Percentiles rank a stretch among this genome's conserved stretches.
These are phyloP conservation scores for Callionymus lyra DNA, from an alignment of 2,113 vertebrate species.

Conservation along the genomic window DNA sequence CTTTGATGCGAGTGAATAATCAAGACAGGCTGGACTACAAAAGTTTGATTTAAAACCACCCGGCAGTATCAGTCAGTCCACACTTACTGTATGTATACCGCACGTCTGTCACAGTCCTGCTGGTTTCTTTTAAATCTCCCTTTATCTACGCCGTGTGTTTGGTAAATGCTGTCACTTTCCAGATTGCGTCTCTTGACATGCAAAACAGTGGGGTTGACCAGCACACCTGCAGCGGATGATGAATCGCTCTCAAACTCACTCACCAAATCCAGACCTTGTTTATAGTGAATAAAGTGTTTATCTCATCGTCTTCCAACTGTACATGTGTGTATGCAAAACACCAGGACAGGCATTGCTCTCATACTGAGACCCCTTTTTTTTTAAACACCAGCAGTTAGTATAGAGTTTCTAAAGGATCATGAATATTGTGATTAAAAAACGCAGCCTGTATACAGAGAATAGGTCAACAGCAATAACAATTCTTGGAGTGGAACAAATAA, in stretches of 20 bases:
- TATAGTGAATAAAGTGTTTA: constrained; percentile 31
- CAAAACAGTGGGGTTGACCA: constrained; percentile 19
- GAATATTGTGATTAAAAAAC: no score
- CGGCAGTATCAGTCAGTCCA: background rate
- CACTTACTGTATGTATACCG: constrained; percentile 7
- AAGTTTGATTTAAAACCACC: constrained; percentile 8
- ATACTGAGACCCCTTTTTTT: constrained; percentile 14
- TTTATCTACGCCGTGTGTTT: constrained; percentile 36
- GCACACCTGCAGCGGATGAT: constrained; percentile 33
- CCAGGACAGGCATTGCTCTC: constrained; percentile 21
- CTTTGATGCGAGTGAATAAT: constrained; percentile 24
- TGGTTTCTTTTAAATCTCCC: constrained; percentile 25
- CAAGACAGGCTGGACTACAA: constrained; percentile 4
- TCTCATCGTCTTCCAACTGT: constrained; percentile 12
- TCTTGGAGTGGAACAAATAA: constrained; percentile 15
- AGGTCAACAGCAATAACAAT: constrained; percentile 13
- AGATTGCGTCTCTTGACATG: constrained; percentile 23
- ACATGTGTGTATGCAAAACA: constrained; percentile 20
- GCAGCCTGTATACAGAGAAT: constrained; percentile 11
- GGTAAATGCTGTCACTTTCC: constrained; percentile 35
- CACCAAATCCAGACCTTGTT: constrained; percentile 20
- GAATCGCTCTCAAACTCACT: constrained; percentile 5
- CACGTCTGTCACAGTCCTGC: constrained; percentile 17
- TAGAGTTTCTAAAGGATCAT: constrained; percentile 3
- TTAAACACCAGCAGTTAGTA: constrained; percentile 15